These are phyloP conservation scores for Hylaeus volcanicus DNA, from an alignment of 1,140 invertebrate genomes.

Conservation along the genomic window DNA sequence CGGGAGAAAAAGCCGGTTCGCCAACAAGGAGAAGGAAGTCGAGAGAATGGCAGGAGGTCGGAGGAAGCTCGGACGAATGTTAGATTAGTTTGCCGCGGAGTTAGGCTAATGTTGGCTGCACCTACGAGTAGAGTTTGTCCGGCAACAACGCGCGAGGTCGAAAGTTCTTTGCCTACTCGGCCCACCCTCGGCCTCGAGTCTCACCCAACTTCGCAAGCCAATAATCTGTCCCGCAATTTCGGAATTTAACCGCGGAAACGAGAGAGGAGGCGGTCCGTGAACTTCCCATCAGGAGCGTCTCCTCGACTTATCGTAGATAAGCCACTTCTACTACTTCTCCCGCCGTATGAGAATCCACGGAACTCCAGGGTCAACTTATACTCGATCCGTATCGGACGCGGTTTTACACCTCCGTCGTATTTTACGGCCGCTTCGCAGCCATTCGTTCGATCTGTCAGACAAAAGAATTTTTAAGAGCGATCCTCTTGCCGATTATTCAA, in stretches of 20 bases:
- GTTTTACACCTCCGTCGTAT: not conserved
- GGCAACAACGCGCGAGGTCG: constrained; percentile 67
- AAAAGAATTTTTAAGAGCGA: no score
- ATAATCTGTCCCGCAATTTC: constrained; percentile 72
- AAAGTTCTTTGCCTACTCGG: constrained; percentile 72
- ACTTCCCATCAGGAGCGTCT: constrained; percentile 57
- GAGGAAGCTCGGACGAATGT: constrained; percentile 71
- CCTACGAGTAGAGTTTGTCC: constrained; percentile 71
- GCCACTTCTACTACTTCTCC: constrained; percentile 54
- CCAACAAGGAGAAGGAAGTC: constrained; percentile 45
- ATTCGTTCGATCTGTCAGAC: no score
- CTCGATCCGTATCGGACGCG: not conserved
- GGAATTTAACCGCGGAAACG: constrained; percentile 62
- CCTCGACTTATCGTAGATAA: constrained; percentile 63
- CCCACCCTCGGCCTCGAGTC: constrained; percentile 63
- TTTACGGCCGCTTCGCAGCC: no score
- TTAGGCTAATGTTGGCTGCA: constrained; percentile 75
- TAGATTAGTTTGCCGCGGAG: constrained; percentile 76
- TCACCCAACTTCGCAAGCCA: constrained; percentile 68
- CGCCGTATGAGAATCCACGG: constrained; percentile 31
- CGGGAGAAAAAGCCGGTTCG: constrained; percentile 42
- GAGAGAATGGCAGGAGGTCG: constrained; percentile 9
- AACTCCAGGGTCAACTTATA: constrained; percentile 21
- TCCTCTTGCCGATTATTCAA: no score
- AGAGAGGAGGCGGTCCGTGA: constrained; percentile 61